A percentile compares a stretch with the other conserved stretches of the same genome.
Conservation (phyloP, 2,797 vertebrate genomes). For the Sebastes alutus region DNA sequence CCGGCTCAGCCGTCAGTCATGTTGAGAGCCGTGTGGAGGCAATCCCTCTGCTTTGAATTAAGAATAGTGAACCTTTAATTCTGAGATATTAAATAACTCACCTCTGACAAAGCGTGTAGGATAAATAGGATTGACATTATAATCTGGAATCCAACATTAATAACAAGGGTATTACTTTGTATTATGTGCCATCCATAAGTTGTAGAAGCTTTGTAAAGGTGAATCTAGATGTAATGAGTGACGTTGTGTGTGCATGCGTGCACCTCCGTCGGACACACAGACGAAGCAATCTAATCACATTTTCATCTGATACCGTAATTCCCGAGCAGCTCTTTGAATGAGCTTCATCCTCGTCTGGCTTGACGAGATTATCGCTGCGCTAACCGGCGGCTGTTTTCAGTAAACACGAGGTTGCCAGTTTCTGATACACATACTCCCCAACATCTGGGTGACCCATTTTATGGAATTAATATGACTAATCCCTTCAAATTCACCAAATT, state of each 20-base stretch:
- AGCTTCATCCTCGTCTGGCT: slow-evolving; percentile 39
- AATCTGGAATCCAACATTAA: neutral
- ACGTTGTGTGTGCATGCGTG: neutral
- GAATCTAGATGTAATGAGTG: neutral
- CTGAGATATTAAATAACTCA: neutral
- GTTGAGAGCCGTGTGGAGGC: neutral
- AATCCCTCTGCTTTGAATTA: neutral
- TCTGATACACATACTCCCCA: slow-evolving; percentile 41
- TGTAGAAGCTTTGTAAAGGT: neutral
- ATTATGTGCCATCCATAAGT: neutral
- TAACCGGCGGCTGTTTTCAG: slow-evolving; percentile 62
- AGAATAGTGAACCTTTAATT: neutral
- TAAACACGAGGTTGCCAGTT: slow-evolving; percentile 55
- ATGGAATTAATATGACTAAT: slow-evolving; percentile 68
- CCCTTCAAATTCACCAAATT: slow-evolving; percentile 59
- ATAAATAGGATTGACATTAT: neutral
- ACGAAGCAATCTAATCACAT: slow-evolving; percentile 59
- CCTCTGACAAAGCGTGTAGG: neutral
- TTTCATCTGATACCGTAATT: slow-evolving; percentile 55
- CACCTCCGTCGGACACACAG: slow-evolving; percentile 7
- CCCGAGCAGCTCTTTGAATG: slow-evolving; percentile 34
- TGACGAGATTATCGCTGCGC: slow-evolving; percentile 57
- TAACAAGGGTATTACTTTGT: neutral
- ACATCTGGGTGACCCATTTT: slow-evolving; percentile 76
- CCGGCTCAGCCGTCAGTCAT: neutral